Percentiles rank a stretch among this genome's conserved stretches.
phyloP scores from a whole-genome alignment of 1,140 invertebrate species.

The Cyclargus thomasi region DNA sequence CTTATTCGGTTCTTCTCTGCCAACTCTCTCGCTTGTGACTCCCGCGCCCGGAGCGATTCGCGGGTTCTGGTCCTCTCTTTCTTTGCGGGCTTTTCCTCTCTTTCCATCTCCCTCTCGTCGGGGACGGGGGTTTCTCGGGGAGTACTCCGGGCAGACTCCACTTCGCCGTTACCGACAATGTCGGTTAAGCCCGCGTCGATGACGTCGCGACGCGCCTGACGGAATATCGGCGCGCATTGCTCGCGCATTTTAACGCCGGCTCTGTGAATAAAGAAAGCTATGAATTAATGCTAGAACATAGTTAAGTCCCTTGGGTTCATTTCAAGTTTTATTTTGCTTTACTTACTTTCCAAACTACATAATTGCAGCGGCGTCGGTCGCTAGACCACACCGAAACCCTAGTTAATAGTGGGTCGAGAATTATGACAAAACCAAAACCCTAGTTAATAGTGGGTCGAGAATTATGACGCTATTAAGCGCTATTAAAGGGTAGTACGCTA shows the following conservation, averaged over 20 bases:
- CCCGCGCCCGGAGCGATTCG: not conserved
- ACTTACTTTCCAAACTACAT: too few relatives aligned
- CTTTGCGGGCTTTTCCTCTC: not conserved
- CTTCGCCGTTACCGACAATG: conserved; percentile 37
- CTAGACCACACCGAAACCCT: too few relatives aligned
- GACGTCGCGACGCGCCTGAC: conserved; percentile 84
- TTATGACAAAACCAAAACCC: too few relatives aligned
- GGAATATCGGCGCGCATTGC: conserved; percentile 85
- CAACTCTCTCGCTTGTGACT: not conserved
- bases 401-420: too few relatives aligned
- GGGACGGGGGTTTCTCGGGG: conserved; percentile 2
- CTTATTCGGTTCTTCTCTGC: not conserved
- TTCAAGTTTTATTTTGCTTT: too few relatives aligned
- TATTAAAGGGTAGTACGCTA: too few relatives aligned
- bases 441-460: too few relatives aligned
- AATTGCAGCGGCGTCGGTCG: too few relatives aligned
- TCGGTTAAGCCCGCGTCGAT: conserved; percentile 77
- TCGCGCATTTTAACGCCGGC: conserved; percentile 92
- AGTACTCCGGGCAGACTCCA: conserved; percentile 18
- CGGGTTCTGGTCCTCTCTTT: not conserved
- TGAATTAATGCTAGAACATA: too few relatives aligned
- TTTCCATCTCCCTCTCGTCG: not conserved
- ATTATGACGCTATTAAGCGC: too few relatives aligned
- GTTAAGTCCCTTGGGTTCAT: too few relatives aligned
- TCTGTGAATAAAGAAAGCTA: conserved; percentile 49